Percentiles rank a stretch among this genome's conserved stretches.
These are phyloP conservation scores for Heliconius ismenius DNA, from an alignment of 2,888 invertebrate species.

Conservation along the genomic window DNA sequence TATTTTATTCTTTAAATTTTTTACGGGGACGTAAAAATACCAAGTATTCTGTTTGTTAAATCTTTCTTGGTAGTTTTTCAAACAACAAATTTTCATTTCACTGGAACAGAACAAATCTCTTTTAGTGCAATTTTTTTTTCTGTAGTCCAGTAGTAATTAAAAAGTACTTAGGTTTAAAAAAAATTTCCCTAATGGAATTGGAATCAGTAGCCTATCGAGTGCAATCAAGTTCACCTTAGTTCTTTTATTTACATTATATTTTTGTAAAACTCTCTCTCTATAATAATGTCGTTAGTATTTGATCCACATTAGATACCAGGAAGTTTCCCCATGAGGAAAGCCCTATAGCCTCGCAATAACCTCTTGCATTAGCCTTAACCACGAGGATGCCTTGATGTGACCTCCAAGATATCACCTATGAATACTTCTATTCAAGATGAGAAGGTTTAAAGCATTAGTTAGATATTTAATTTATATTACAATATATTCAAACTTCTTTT, in stretches of 20 bases:
- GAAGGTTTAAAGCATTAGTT: not conserved
- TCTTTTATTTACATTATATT: too few relatives aligned
- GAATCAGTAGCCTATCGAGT: too few relatives aligned
- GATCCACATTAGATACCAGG: conserved; percentile 50
- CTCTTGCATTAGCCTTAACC: conserved; percentile 59
- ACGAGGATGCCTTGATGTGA: conserved; percentile 35
- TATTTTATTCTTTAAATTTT: not conserved
- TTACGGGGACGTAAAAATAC: not conserved
- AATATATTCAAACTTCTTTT: not conserved
- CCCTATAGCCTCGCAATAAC: conserved; percentile 60
- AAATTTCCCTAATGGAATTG: too few relatives aligned
- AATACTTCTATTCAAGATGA: conserved; percentile 22
- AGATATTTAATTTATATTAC: not conserved
- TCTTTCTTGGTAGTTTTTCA: not conserved
- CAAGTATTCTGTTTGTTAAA: not conserved
- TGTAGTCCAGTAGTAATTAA: too few relatives aligned
- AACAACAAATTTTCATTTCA: not conserved
- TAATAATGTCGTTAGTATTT: conserved; percentile 26
- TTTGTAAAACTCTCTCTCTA: not conserved
- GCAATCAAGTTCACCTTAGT: too few relatives aligned
- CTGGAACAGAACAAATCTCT: too few relatives aligned
- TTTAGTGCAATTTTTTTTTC: too few relatives aligned
- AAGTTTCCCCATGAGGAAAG: conserved; percentile 63
- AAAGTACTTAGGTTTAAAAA: too few relatives aligned
- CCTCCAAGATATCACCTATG: conserved; percentile 33